A percentile compares a stretch with the other conserved stretches of the same genome.
phyloP scores from a whole-genome alignment of 2,113 vertebrate species.

The Sebastes schlegelii region DNA sequence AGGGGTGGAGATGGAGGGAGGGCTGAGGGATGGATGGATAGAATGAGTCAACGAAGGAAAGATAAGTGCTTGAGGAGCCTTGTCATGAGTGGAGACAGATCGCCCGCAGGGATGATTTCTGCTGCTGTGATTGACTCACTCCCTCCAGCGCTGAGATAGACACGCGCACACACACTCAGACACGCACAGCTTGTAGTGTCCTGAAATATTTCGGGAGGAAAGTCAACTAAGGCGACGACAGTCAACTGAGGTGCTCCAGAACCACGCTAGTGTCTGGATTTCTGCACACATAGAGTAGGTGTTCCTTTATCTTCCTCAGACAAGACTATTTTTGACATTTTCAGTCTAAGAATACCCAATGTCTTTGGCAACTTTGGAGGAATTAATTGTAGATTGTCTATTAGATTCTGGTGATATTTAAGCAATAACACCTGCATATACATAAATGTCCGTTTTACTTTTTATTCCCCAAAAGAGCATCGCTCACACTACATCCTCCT shows the following conservation, averaged over 20 bases:
- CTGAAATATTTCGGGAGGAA: conserved; percentile 54
- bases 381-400: neutral
- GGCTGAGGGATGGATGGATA: conserved; percentile 50
- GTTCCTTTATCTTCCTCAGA: neutral
- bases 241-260: neutral
- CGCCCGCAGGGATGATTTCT: conserved; percentile 76
- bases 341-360: neutral
- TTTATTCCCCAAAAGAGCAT: neutral
- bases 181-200: conserved; percentile 56
- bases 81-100: conserved; percentile 78
- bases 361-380: neutral
- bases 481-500: no score
- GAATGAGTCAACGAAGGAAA: conserved; percentile 70
- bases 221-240: conserved; percentile 48
- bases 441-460: neutral
- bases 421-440: neutral
- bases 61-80: conserved; percentile 75
- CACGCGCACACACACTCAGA: conserved; percentile 30
- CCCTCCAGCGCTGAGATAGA: conserved; percentile 64
- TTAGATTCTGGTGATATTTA: neutral
- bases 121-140: conserved; percentile 77
- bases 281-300: neutral
- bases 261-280: neutral
- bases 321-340: neutral
- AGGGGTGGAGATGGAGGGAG: conserved; percentile 12